Evolutionary conservation across 2,113 vertebrate species (phyloP).

Genomic region (Silurus meridionalis): DNA sequence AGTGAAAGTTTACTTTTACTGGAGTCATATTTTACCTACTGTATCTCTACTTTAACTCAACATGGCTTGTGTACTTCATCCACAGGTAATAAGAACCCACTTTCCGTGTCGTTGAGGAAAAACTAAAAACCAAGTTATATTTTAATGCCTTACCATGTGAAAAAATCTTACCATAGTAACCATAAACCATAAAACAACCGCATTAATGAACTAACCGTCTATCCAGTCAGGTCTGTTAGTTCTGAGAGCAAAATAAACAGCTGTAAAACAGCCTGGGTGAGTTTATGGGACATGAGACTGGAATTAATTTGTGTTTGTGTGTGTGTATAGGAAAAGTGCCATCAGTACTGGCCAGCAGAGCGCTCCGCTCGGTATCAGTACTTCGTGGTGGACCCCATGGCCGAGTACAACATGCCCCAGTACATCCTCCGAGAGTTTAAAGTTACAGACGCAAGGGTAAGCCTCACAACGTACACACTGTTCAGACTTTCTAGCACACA

Average conservation of each 20-base stretch:
- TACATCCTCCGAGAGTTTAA: slow-evolving; percentile 98
- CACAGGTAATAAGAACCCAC: no score
- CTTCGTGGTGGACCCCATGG: slow-evolving; percentile 98
- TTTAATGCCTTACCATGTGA: no score
- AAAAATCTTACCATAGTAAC: no score
- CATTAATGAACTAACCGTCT: background rate
- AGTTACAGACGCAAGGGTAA: slow-evolving; percentile 95
- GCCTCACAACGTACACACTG: slow-evolving; percentile 45
- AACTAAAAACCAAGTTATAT: no score
- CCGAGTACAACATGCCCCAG: slow-evolving; percentile 98
- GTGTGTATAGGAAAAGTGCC: slow-evolving; percentile 86
- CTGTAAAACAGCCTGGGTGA: background rate
- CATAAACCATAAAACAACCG: background rate
- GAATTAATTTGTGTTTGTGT: background rate
- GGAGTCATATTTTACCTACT: no score
- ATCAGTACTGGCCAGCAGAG: slow-evolving; percentile 97
- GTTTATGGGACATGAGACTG: background rate
- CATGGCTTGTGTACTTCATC: no score
- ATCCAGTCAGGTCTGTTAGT: background rate
- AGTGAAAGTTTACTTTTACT: no score
- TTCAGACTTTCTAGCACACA: background rate
- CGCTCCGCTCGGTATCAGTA: slow-evolving; percentile 96
- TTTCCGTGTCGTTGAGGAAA: no score
- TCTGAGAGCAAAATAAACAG: background rate
- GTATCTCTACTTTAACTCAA: no score